Evolutionary conservation across 2,113 vertebrate species (phyloP), one percentile per base, ranked within the genome.

Genomic region (Phycodurus eques): DNA sequence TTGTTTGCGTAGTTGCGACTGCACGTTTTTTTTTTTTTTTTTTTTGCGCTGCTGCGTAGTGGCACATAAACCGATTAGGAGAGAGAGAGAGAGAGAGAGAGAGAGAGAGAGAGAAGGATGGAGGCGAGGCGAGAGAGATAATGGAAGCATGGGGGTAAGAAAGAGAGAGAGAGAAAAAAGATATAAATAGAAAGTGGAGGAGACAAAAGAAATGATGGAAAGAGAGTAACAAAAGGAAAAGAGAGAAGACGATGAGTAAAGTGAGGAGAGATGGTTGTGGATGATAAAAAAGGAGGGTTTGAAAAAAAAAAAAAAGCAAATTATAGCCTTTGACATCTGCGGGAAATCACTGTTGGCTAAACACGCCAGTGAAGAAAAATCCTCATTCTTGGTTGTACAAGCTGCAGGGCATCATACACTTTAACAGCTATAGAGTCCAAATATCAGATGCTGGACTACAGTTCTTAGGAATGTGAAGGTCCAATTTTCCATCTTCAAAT

Each of bases 51-150:
- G 49, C 65, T 66, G 74, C 51, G 79, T 67, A 77, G 81, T 84
- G 82, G 80, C 81, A 81, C 84, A 74, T 63, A 70, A 82, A 83
- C 81, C 54, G 81, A 86, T 90, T 86, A 85, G 76, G 75, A 69
- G 71, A 80, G 70, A 68, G 70, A 78, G 71, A 73, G 61, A 71
- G 75, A 60, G 70, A 72, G 11, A 27, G 80, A 77, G 76, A 74
- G 75, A 69, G 71, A 80, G 70, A 68, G 70, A 78, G 71, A 73
- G 61, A 71, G 75, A 60, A 68, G 70, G 53, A 78, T 53, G 77
- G 35, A 72, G 74, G 72, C 0, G 27, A 78, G 68, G 78, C 71
- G 73, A 61, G 56, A 49, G 42, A 79, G 82, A 83, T 84, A 86
- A 85, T 83, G 76, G 81, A 69, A 78, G 68, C 15, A 1, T 8